phyloP scores from a whole-genome alignment of 2,888 invertebrate species.

The Yponomeuta cagnagella region DNA sequence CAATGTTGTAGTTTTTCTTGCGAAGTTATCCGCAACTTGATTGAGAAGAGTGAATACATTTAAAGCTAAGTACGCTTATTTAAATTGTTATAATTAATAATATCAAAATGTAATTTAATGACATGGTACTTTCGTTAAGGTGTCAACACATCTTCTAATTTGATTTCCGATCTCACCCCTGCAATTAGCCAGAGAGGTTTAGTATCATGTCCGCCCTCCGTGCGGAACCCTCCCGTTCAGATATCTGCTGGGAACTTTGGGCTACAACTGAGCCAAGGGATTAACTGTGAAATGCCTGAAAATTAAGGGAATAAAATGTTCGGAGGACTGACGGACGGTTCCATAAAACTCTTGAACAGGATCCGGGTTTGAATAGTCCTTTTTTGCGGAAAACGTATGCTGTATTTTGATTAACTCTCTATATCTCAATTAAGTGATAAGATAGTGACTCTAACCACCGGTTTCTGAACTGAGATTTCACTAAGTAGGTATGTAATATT shows the following conservation, averaged over 20 bases:
- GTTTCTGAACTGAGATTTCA: too few species aligned
- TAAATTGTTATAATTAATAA: neutral
- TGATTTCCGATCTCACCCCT: conserved; percentile 13
- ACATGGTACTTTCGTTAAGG: neutral
- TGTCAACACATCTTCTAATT: conserved; percentile 10
- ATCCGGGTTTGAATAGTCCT: too few species aligned
- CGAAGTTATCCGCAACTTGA: too few species aligned
- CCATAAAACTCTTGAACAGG: neutral
- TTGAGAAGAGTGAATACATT: too few species aligned
- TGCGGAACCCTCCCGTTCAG: neutral
- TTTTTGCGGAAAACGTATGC: too few species aligned
- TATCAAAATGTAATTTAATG: neutral
- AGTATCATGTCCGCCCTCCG: conserved; percentile 15
- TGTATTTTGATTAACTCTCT: too few species aligned
- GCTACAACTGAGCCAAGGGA: neutral
- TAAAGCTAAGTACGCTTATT: too few species aligned
- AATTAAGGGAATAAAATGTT: neutral
- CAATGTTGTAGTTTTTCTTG: too few species aligned
- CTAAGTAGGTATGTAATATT: too few species aligned
- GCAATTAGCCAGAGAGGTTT: conserved; percentile 21
- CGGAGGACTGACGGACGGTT: neutral
- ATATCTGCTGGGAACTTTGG: conserved; percentile 7
- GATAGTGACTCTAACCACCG: too few species aligned
- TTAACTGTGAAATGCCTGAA: neutral
- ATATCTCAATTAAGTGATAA: too few species aligned